These are phyloP conservation scores for Orius insidiosus DNA, from an alignment of 1,140 invertebrate species.

Conservation along the genomic window DNA sequence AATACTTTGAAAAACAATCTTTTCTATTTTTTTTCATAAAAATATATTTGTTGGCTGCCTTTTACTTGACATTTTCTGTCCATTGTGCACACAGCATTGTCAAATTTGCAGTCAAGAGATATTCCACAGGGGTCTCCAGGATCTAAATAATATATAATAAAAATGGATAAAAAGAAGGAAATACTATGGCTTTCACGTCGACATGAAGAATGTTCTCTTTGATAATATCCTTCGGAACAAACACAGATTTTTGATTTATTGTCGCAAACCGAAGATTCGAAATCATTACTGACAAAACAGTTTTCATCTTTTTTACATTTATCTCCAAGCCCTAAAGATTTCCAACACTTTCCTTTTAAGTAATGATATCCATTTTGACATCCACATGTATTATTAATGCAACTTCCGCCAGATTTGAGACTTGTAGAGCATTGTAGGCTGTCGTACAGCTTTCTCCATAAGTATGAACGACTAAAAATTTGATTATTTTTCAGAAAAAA, in stretches of 20 bases:
- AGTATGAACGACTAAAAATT: slow-evolving; percentile 12
- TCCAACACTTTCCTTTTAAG: slow-evolving; percentile 21
- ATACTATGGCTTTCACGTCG: slow-evolving; percentile 21
- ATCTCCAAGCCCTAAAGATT: slow-evolving; percentile 18
- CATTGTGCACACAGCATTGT: slow-evolving; percentile 12
- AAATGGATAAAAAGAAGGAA: slow-evolving; percentile 2
- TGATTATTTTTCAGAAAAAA: neutral
- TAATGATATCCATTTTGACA: slow-evolving; percentile 22
- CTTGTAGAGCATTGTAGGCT: slow-evolving; percentile 21
- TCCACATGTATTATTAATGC: slow-evolving; percentile 16
- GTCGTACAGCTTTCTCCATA: slow-evolving; percentile 20
- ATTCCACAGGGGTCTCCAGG: slow-evolving; percentile 20
- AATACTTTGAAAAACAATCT: neutral
- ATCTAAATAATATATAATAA: slow-evolving; percentile 18
- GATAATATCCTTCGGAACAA: slow-evolving; percentile 23
- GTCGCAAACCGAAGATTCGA: slow-evolving; percentile 19
- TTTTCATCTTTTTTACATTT: slow-evolving; percentile 19
- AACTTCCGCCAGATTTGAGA: slow-evolving; percentile 19
- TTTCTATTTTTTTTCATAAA: neutral
- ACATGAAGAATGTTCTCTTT: slow-evolving; percentile 24
- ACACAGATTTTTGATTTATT: slow-evolving; percentile 17
- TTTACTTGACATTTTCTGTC: slow-evolving; percentile 6
- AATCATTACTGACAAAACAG: slow-evolving; percentile 22
- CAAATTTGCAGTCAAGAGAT: slow-evolving; percentile 21
- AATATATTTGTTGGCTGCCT: neutral